phyloP scores from a whole-genome alignment of 2,113 vertebrate genomes.

The Polyodon spathula region DNA sequence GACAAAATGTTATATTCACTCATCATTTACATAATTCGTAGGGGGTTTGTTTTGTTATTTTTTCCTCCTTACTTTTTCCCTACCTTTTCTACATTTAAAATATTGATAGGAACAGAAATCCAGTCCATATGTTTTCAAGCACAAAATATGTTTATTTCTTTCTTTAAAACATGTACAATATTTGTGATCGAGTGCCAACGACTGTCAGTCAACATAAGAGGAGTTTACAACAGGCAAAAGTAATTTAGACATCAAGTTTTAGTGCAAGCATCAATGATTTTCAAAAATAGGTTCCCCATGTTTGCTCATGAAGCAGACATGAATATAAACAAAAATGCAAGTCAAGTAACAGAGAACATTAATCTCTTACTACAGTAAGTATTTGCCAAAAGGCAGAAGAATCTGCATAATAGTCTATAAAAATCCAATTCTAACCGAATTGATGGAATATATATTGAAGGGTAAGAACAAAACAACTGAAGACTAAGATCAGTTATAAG shows the following conservation, averaged over 20 bases:
- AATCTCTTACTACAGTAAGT: constrained; percentile 75
- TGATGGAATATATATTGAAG: constrained; percentile 64
- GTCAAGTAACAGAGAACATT: constrained; percentile 74
- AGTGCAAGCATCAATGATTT: constrained; percentile 48
- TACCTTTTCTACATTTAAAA: too few relatives aligned
- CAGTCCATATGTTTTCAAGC: too few relatives aligned
- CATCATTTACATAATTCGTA: too few relatives aligned
- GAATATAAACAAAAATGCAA: too few relatives aligned
- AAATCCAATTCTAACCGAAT: constrained; percentile 80
- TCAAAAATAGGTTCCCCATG: constrained; percentile 43
- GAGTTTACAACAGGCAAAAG: constrained; percentile 61
- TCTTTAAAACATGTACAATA: constrained; percentile 72
- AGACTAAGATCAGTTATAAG: constrained; percentile 50
- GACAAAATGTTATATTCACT: too few relatives aligned
- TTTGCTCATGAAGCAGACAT: constrained; percentile 59
- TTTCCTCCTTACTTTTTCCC: too few relatives aligned
- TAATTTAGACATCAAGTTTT: constrained; percentile 48
- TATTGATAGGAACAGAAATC: too few relatives aligned
- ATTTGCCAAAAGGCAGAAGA: constrained; percentile 69
- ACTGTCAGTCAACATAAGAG: constrained; percentile 56
- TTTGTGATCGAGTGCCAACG: constrained; percentile 65
- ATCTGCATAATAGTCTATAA: constrained; percentile 70
- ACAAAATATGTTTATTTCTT: constrained; percentile 94
- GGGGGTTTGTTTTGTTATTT: too few relatives aligned
- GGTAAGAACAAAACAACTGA: constrained; percentile 45